Percentiles rank a stretch among this genome's conserved stretches.
Evolutionary conservation across 1,140 invertebrate species (phyloP).

Genomic region (Chelonus insularis): DNA sequence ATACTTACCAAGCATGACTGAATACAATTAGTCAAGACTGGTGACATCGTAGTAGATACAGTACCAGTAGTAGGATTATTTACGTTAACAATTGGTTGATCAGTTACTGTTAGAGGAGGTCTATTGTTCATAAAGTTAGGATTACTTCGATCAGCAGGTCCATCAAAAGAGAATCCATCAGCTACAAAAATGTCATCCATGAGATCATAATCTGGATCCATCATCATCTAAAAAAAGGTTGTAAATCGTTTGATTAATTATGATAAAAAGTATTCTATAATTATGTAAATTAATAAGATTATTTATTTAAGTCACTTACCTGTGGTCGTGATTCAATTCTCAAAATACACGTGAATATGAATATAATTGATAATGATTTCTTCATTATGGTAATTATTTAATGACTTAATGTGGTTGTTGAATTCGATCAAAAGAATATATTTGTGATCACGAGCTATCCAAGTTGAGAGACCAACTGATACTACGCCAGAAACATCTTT

Average conservation of each 20-base stretch:
- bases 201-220: slow-evolving; percentile 16
- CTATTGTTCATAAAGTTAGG: background rate
- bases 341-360: background rate
- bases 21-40: slow-evolving; percentile 19
- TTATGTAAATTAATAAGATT: background rate
- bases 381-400: too few species aligned
- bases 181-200: slow-evolving; percentile 8
- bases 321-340: slow-evolving; percentile 21
- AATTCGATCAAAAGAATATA: background rate
- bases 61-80: too few species aligned
- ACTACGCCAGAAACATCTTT: background rate
- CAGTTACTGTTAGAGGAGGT: background rate
- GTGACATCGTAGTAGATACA: background rate
- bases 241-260: background rate
- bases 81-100: too few species aligned
- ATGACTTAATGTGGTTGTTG: background rate
- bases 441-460: background rate
- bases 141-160: slow-evolving; percentile 25
- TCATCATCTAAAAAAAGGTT: background rate
- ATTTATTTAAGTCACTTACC: slow-evolving; percentile 23
- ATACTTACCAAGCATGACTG: too few species aligned
- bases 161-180: slow-evolving; percentile 39
- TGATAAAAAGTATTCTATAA: background rate
- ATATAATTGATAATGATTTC: background rate
- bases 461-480: background rate